Percentiles rank a stretch among this genome's conserved stretches.
Evolutionary conservation across 2,888 invertebrate genomes (phyloP).

Genomic region (Lepidocyrtinus sp.): DNA sequence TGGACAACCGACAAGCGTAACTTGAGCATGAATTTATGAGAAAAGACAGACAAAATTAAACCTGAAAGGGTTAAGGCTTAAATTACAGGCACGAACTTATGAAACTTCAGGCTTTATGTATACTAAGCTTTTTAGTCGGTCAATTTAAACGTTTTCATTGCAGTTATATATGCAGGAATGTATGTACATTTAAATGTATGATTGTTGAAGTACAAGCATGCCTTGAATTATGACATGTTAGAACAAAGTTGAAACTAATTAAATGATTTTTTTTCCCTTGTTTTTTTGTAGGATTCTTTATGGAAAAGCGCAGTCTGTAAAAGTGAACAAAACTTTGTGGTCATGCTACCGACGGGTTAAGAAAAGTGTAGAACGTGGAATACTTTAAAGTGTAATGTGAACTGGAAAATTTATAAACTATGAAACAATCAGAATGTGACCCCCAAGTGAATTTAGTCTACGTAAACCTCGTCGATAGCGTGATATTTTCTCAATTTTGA

Average conservation of each 20-base stretch:
- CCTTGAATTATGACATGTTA: neutral
- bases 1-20: too few species aligned
- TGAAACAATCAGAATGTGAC: slow-evolving; percentile 30
- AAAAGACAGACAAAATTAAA: too few species aligned
- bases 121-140: too few species aligned
- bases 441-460: neutral
- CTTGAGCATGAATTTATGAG: too few species aligned
- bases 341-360: slow-evolving; percentile 7
- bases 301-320: neutral
- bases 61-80: too few species aligned
- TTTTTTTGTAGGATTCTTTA: neutral
- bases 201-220: too few species aligned
- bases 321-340: neutral
- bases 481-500: neutral
- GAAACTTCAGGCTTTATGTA: too few species aligned
- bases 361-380: too few species aligned
- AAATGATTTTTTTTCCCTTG: neutral
- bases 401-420: neutral
- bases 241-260: neutral
- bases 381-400: neutral
- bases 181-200: too few species aligned
- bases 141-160: too few species aligned
- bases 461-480: neutral
- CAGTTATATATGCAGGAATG: too few species aligned
- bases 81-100: too few species aligned